Base-by-base conservation (phyloP, 2,113 vertebrate genomes). In the Otolemur garnettii region DNA sequence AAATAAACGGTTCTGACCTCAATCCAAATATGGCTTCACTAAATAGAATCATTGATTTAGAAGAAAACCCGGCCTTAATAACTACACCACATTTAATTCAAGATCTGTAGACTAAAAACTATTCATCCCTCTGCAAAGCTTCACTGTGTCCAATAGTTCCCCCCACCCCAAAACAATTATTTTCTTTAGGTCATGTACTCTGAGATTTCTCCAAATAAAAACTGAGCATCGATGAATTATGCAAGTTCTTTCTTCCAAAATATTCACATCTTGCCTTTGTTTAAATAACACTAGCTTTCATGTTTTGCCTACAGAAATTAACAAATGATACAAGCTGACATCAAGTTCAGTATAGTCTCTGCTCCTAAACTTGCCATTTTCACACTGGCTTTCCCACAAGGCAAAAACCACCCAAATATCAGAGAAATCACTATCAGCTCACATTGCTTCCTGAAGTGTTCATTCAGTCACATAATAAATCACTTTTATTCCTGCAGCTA, bases 251-350 rank as follows among this genome's bases (percentile, higher is more conserved):
- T 4, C 30, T 93, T 92, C 38, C 35, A 81, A 95, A 72, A 90
- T 53, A 87, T 72, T 93, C 45, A 42, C 30, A 81, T 94, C 75
- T 96, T 55, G 4, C 13, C 80, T 93, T 96, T 81, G 35, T 90
- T 81, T 94, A 95, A 92, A 81, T 79, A 91, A 91, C 12, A 85
- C 35, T 86, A 72, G 22, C 30, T 93, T 45, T 90, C 89, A 90
- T 91, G 45, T 95, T 87, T 88, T 93, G 33, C 57, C 59, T 91
- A 19, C 10, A 92, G 68, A 96, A 97, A 92, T 95, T 60, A 93
- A 94, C 21, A 92, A 90, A 82, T 78, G 57, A 87, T 68, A 30
- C 87, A 62, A 74, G 55, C 2, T 72, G 72, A 78, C 50, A 66
- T 87, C 26, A 8, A 59, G 4, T 64, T 84, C 79, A 60, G 4